These are phyloP conservation scores for Noctilio leporinus DNA, from an alignment of 2,113 vertebrate species.

Conservation along the genomic window DNA sequence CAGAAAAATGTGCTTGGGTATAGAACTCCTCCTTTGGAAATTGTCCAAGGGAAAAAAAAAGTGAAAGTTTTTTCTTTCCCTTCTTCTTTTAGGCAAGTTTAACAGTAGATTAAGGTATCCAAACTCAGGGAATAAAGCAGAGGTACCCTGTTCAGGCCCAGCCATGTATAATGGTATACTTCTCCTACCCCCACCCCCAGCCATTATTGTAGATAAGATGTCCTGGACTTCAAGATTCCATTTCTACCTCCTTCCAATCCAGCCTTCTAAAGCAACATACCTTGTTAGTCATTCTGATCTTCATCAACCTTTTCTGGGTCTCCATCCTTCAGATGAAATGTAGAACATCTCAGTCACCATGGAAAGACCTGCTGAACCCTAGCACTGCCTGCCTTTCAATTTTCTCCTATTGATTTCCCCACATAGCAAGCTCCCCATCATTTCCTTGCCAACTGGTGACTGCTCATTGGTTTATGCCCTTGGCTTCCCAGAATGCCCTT, in stretches of 20 bases:
- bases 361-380: background rate
- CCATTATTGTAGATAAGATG: background rate
- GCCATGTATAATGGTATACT: background rate
- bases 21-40: background rate
- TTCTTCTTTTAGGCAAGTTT: background rate
- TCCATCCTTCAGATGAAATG: background rate
- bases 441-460: background rate
- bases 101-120: background rate
- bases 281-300: background rate
- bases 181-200: background rate
- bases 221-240: background rate
- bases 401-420: background rate
- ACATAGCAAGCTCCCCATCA: too few relatives aligned
- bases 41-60: background rate
- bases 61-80: background rate
- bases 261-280: background rate
- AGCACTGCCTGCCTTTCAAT: accelerated
- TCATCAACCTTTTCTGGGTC: background rate
- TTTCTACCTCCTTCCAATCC: background rate
- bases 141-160: background rate
- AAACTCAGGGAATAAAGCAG: background rate
- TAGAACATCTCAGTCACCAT: background rate
- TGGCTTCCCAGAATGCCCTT: background rate
- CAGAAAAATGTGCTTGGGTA: background rate
- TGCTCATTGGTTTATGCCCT: too few relatives aligned